Evolutionary conservation across 2,113 vertebrate species (phyloP).

Genomic region (Stegastes partitus): DNA sequence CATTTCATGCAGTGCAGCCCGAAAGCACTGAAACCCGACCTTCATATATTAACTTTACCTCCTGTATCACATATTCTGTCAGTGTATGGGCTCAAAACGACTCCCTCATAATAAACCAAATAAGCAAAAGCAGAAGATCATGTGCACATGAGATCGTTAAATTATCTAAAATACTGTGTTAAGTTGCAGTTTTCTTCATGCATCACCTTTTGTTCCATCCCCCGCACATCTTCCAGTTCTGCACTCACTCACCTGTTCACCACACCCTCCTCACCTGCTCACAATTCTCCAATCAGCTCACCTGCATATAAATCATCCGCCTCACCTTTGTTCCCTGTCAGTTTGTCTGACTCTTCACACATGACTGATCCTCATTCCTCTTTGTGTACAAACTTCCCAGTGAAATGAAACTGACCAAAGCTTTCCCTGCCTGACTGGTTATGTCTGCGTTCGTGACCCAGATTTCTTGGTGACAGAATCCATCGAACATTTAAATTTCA

Average conservation of each 20-base stretch:
- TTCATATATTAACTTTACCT: conserved; percentile 45
- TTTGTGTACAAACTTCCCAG: background rate
- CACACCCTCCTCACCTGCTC: background rate
- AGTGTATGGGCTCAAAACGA: conserved; percentile 4
- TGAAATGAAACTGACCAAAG: background rate
- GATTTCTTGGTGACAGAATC: too few relatives aligned
- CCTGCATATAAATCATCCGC: background rate
- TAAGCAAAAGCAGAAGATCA: conserved; percentile 6
- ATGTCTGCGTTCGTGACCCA: too few relatives aligned
- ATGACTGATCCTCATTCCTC: background rate
- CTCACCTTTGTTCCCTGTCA: background rate
- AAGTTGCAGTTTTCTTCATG: too few relatives aligned
- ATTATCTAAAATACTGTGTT: background rate
- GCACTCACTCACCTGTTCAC: background rate
- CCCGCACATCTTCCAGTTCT: background rate
- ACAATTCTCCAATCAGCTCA: background rate
- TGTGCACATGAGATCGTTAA: background rate
- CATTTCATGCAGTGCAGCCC: conserved; percentile 43
- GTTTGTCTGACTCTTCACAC: background rate
- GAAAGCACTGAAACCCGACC: conserved; percentile 31
- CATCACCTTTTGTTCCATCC: background rate
- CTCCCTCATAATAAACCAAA: conserved; percentile 9
- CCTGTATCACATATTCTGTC: conserved; percentile 32
- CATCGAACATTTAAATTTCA: too few relatives aligned
- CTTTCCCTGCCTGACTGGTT: too few relatives aligned